Base-by-base conservation (phyloP, 1,140 invertebrate species). In the Mercenaria mercenaria region DNA sequence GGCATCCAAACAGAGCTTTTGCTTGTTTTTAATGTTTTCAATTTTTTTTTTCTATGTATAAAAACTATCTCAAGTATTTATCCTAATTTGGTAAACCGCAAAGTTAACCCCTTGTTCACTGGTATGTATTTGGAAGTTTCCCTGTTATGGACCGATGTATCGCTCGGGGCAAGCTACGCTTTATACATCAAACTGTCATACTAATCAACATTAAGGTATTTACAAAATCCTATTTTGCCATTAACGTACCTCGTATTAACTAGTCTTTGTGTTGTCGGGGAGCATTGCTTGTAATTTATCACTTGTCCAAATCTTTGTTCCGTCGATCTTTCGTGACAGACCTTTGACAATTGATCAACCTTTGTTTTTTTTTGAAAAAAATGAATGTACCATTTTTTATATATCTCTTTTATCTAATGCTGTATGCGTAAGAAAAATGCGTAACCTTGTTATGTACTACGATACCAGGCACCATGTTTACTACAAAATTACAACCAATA, bases 121-220 rank as follows among this genome's bases (percentile, higher is more conserved):
- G 20, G 26, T 67, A 67, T 67, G 61, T 67, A 67, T 67, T 56
- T 34, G 61, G 29, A 67, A 20, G 61, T 67, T 67, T 67, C 61
- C 61, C 61, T 67, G 61, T 67, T 67, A n/a, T 61, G 2, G 61
- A 67, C 11, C 23, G 74, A 77, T 77, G 74, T 81, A 32, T 77
- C 32, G 67, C 84, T 41, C 47, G 6, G 13, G 84, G 84, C 84
- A 39, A 77, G 43, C 47, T 61, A 76, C n/a, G 67, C 67, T 34
- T 47, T 52, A 86, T 86, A 77, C 50, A 86, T 86, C 84, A 86
- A 76, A 11, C 84, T 86, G 84, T 86, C 84, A 86, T 39, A 4
- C 0, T 34, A 56, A 86, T 86, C 69, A 77, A 86, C 72, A 18
- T 86, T 76, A 76, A 61, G 41, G 39, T 74, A 86, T 86, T 76